Percentiles rank a stretch among this genome's conserved stretches.
Conservation (phyloP, 2,888 invertebrate species). For the Phymatocera aterrima region DNA sequence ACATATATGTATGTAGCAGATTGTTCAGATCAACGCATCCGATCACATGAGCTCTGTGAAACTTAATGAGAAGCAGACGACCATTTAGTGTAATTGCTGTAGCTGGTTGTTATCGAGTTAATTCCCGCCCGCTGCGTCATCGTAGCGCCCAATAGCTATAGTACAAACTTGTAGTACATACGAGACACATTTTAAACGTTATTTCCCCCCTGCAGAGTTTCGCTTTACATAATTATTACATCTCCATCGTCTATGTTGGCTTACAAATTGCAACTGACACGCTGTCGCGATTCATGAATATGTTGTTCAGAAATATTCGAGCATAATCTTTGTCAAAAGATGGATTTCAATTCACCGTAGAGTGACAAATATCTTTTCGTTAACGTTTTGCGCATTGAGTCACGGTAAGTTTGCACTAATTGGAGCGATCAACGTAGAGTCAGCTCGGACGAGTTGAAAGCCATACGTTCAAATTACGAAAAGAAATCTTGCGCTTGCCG, state of each 20-base stretch:
- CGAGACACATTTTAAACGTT: neutral
- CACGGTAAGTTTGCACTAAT: neutral
- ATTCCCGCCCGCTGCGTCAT: conserved; percentile 58
- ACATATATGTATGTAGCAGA: neutral
- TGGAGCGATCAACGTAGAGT: neutral
- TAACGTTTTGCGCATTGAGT: neutral
- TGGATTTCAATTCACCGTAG: neutral
- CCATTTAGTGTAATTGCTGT: conserved; percentile 62
- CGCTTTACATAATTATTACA: neutral
- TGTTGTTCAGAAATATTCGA: neutral
- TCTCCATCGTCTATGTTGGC: too few species aligned
- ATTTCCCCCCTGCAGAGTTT: conserved; percentile 6
- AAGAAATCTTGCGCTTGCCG: neutral
- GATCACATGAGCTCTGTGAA: neutral
- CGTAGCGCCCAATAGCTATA: neutral
- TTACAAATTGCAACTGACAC: too few species aligned
- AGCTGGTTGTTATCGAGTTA: conserved; percentile 68
- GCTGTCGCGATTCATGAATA: neutral
- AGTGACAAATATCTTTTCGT: neutral
- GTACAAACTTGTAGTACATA: neutral
- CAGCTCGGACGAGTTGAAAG: neutral
- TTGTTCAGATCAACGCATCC: too few species aligned
- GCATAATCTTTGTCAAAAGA: neutral
- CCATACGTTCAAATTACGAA: neutral
- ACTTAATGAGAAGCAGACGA: conserved; percentile 67